Conservation (phyloP, 2,888 invertebrate species). For the Azorinus chamasolen region DNA sequence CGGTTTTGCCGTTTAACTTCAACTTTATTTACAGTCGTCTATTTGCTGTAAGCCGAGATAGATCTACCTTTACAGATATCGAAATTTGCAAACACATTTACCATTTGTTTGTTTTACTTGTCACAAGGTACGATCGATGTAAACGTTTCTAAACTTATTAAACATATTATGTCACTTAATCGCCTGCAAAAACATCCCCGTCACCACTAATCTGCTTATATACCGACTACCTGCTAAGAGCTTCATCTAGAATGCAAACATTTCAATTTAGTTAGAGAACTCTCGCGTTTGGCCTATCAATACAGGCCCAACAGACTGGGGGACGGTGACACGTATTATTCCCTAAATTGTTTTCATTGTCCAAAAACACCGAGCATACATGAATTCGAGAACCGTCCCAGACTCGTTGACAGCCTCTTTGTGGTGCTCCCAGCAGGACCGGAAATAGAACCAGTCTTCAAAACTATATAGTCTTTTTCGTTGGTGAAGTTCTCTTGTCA, state of each 20-base stretch:
- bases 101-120: not conserved
- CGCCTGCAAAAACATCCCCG: constrained; percentile 12
- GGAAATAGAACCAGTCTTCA: no score
- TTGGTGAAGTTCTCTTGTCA: no score
- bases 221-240: constrained; percentile 17
- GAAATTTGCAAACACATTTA: not conserved
- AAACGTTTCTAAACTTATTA: constrained; percentile 27
- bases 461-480: no score
- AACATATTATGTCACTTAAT: constrained; percentile 38
- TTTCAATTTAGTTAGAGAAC: constrained; percentile 9
- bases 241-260: constrained; percentile 26
- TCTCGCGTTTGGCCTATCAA: constrained; percentile 19
- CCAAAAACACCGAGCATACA: no score
- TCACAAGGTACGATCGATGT: constrained; percentile 6
- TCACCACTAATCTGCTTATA: constrained; percentile 7
- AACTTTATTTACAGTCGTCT: no score
- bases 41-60: no score
- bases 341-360: constrained; percentile 22
- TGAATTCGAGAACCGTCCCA: no score
- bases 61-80: no score
- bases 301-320: constrained; percentile 33
- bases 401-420: no score
- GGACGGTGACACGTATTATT: constrained; percentile 35
- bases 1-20: no score
- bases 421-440: no score